These are phyloP conservation scores for Holocentrus rufus DNA, from an alignment of 2,797 vertebrate genomes.

Conservation along the genomic window DNA sequence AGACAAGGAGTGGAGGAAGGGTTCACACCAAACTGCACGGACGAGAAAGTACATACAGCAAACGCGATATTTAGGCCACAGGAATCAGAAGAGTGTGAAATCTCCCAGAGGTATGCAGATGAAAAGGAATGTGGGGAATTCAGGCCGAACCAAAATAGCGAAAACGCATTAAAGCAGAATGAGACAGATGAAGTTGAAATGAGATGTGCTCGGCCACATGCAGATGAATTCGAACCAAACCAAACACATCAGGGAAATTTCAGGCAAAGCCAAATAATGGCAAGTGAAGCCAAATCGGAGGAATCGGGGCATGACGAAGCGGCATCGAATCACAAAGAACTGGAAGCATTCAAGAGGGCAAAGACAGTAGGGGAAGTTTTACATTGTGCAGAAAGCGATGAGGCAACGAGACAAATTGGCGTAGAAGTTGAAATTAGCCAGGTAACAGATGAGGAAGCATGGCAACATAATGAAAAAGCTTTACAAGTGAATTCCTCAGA, in stretches of 20 bases:
- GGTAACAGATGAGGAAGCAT: conserved; percentile 17
- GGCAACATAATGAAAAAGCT: conserved; percentile 13
- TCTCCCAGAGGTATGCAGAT: conserved; percentile 58
- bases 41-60: conserved; percentile 56
- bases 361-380: conserved; percentile 18
- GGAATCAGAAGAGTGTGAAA: conserved; percentile 57
- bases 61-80: conserved; percentile 63
- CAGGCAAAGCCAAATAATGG: conserved; percentile 25
- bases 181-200: conserved; percentile 47
- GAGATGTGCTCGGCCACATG: conserved; percentile 25
- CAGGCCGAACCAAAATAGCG: conserved; percentile 50
- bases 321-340: conserved; percentile 8
- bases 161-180: conserved; percentile 50
- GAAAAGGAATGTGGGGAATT: conserved; percentile 56
- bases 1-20: conserved; percentile 57
- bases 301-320: conserved; percentile 8
- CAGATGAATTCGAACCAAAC: conserved; percentile 23
- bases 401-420: conserved; percentile 27
- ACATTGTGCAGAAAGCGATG: conserved; percentile 15
- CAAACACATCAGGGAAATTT: conserved; percentile 34
- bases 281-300: conserved; percentile 17
- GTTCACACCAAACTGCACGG: conserved; percentile 40
- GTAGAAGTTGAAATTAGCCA: conserved; percentile 15
- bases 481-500: conserved; percentile 10
- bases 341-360: neutral